Conservation (phyloP, 2,113 vertebrate species). For the Amia ocellicauda region DNA sequence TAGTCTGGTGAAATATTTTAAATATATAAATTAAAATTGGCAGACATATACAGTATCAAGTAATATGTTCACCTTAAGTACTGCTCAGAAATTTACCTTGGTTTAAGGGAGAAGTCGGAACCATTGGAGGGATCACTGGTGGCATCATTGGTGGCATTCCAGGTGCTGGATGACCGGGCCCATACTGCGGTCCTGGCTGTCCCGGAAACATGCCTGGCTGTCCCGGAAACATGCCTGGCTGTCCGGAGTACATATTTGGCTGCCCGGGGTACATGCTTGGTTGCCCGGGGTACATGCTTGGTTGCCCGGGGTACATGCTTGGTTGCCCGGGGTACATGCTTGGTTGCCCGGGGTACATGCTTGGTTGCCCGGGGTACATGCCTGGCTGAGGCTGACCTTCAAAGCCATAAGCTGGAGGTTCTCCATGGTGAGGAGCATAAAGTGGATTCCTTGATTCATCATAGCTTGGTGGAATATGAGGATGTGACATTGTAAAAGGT, state of each 20-base stretch:
- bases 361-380: conserved; percentile 40
- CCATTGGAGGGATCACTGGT: conserved; percentile 61
- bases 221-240: conserved; percentile 52
- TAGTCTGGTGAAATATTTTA: no score
- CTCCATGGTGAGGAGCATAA: conserved; percentile 52
- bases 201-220: conserved; percentile 15
- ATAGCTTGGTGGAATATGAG: conserved; percentile 77
- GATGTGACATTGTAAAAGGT: conserved; percentile 67
- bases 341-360: conserved; percentile 50
- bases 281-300: conserved; percentile 36
- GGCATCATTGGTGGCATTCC: conserved; percentile 56
- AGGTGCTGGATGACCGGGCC: conserved; percentile 28
- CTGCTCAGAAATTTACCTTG: conserved; percentile 72
- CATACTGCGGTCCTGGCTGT: background rate
- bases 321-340: conserved; percentile 43
- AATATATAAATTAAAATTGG: no score
- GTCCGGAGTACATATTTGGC: conserved; percentile 37
- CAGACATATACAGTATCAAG: no score
- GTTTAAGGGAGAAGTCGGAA: conserved; percentile 56
- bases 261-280: conserved; percentile 49
- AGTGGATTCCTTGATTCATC: conserved; percentile 66
- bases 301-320: conserved; percentile 47
- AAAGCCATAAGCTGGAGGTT: conserved; percentile 59
- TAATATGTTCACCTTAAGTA: no score
- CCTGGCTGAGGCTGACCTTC: conserved; percentile 49